Evolutionary conservation across 2,797 vertebrate genomes (phyloP).

Genomic region (Amblyraja radiata): DNA sequence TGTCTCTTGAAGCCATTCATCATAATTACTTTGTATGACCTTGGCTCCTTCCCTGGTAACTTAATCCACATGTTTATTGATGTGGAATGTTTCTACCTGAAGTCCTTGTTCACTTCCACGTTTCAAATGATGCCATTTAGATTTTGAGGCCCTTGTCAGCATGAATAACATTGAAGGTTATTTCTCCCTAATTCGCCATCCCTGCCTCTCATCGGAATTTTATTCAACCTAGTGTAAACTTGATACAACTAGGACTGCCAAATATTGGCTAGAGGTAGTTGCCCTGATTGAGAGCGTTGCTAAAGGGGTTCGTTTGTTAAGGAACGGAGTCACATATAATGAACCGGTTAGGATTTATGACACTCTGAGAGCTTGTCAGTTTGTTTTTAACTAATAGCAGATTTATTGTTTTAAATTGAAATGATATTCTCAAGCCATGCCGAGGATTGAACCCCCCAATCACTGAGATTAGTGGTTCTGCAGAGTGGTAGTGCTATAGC

Average conservation of each 20-base stretch:
- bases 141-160: background rate
- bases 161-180: background rate
- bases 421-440: background rate
- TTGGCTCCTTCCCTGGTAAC: slow-evolving; percentile 26
- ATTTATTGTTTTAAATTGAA: background rate
- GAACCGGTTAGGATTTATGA: background rate
- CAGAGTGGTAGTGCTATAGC: background rate
- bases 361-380: background rate
- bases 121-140: background rate
- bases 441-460: background rate
- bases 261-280: background rate
- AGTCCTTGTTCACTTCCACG: background rate
- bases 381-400: background rate
- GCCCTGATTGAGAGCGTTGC: background rate
- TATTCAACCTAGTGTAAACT: background rate
- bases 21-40: slow-evolving; percentile 24
- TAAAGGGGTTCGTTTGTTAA: background rate
- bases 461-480: background rate
- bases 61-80: slow-evolving; percentile 15
- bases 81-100: background rate
- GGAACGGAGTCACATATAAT: slow-evolving; percentile 8
- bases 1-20: slow-evolving; percentile 8
- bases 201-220: background rate
- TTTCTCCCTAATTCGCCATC: background rate
- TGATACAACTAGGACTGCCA: background rate